Conservation (phyloP, 2,888 invertebrate species). For the Nymphalis urticae region DNA sequence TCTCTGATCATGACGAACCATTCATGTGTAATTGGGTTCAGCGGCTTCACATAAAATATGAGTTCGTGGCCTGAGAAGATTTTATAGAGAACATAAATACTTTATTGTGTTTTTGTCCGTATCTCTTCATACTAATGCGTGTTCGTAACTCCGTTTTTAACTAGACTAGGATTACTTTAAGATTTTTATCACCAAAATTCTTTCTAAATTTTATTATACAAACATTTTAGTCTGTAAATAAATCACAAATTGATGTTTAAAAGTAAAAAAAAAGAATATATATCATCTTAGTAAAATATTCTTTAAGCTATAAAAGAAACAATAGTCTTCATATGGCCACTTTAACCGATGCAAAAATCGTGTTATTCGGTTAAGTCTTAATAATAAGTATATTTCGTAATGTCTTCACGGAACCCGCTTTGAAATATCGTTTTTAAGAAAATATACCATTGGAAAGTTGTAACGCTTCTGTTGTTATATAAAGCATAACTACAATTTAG, state of each 20-base stretch:
- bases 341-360: constrained; percentile 7
- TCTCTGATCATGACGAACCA: constrained; percentile 77
- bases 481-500: constrained; percentile 77
- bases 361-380: constrained; percentile 20
- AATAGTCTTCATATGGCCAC: background rate
- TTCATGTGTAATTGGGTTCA: constrained; percentile 79
- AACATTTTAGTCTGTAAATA: background rate
- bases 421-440: constrained; percentile 35
- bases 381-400: constrained; percentile 22
- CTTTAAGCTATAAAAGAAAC: background rate
- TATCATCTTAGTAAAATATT: background rate
- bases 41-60: constrained; percentile 75
- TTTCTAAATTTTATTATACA: background rate
- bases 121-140: constrained; percentile 51
- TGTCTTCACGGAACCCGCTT: constrained; percentile 26
- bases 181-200: background rate
- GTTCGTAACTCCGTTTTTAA: constrained; percentile 32
- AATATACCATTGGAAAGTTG: constrained; percentile 62
- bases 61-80: constrained; percentile 66
- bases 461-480: constrained; percentile 73
- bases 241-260: background rate
- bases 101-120: constrained; percentile 73
- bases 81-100: constrained; percentile 78
- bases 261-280: background rate
- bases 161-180: constrained; percentile 21